Evolutionary conservation across 2,888 invertebrate genomes (phyloP).

Genomic region (Punctoribates punctum): DNA sequence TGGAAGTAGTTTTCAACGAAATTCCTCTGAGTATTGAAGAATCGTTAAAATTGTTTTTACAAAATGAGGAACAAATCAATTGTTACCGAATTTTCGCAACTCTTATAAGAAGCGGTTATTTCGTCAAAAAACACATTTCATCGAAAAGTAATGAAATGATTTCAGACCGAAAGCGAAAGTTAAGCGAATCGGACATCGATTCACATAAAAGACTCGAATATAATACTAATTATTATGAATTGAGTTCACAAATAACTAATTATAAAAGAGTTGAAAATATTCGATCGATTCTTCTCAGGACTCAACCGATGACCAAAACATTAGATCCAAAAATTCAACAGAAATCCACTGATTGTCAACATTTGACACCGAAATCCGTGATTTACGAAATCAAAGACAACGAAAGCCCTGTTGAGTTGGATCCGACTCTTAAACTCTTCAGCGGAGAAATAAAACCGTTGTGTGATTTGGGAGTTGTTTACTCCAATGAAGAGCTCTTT

Average conservation of each 20-base stretch:
- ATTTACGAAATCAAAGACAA: slow-evolving; percentile 21
- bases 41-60: slow-evolving; percentile 31
- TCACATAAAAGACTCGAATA: background rate
- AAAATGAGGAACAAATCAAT: slow-evolving; percentile 14
- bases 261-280: slow-evolving; percentile 33
- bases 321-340: too few species aligned
- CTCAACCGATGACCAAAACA: too few species aligned
- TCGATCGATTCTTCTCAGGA: background rate
- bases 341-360: background rate
- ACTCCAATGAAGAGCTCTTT: background rate
- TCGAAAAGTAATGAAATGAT: background rate
- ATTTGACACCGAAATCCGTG: background rate
- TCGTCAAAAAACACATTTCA: background rate
- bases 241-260: slow-evolving; percentile 7
- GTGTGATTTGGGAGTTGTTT: slow-evolving; percentile 10
- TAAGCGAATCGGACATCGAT: slow-evolving; percentile 9
- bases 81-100: slow-evolving; percentile 27
- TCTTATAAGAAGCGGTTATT: slow-evolving; percentile 40
- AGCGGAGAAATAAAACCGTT: background rate
- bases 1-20: slow-evolving; percentile 25
- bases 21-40: slow-evolving; percentile 42
- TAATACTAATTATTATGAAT: slow-evolving; percentile 9
- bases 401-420: background rate
- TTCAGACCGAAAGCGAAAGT: background rate
- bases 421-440: background rate